Evolutionary conservation across 2,113 vertebrate species (phyloP), one percentile per base, ranked within the genome.

Genomic region (Corythoichthys intestinalis): DNA sequence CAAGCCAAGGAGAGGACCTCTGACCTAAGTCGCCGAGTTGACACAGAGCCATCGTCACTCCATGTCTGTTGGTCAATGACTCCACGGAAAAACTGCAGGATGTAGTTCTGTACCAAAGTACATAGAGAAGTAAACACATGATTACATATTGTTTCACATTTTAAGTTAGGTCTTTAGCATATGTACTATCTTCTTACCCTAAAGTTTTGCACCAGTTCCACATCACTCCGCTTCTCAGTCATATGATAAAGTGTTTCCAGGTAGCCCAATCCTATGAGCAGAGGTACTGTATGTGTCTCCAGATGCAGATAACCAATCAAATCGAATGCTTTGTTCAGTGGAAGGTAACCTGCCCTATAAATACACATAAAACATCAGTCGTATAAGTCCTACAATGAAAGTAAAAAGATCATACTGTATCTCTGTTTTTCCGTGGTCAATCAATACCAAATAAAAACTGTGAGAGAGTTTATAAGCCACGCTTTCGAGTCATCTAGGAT

Each of bases 31-130:
- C 85, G 81, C 11, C 91, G 80, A 69, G 91, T 90, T 20, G 91
- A 92, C 56, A 90, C 84, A 12, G 91, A 85, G 52, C 92, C 92
- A 0, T 65, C 69, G 44, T 92, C 88, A 1, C 70, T 91, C 92
- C 92, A 93, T 0, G 86, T 87, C 86, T 93, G 92, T 66, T 81
- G 83, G 80, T 92, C 86, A 39, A 93, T 91, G 67, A 93, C 69
- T 1, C 63, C 73, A 53, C 78, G 80, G 83, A 92, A 93, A 78
- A 91, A 93, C 13, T 49, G 72, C 62, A 92, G 84, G 37, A 93
- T 92, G 86, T 91, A 89, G 37, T 14, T 79, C 92, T 93, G 69
- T 34, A 65, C 12, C 37, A 78, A 46, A 76, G 69, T 28, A 74
- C 44, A 52, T 38, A 79, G 34, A 80, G 12, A 76, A 60, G 63